Base-by-base conservation (phyloP, 2,113 vertebrate genomes). In the Hemiscyllium ocellatum region DNA sequence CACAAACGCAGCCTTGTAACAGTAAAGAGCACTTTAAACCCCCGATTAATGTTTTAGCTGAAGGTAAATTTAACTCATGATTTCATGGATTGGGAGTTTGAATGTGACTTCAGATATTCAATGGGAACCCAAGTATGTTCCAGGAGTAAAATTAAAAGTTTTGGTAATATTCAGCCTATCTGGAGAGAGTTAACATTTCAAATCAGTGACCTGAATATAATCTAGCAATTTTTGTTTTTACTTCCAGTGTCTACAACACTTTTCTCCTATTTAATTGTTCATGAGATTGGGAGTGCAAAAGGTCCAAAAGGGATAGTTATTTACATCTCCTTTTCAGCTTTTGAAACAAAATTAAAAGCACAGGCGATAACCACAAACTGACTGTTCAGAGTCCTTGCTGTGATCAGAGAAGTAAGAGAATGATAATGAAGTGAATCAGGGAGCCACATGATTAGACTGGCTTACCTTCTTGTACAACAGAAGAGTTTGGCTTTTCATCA, bases 401-500 rank as follows among this genome's bases (percentile, higher is more conserved):
- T 17, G 15, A 47, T 42, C 80, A 42, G 15, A 47, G 42, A 20
- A 42, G 42, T 10, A 42, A 13, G 37, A 22, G 80, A 83, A 42
- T 42, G 19, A 13, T 10, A 47, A 83, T 42, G 2, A 20, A 37
- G 61, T 93, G 61, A 42, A 68, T 66, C 61, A 93, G 15, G 33
- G 12, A 22, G 2, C 20, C 66, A n/a, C 33, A 33, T 19, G 66
- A 61, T 17, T 33, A 20, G 87, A 12, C 52, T 68, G 20, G n/a
- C 89, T 93, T 94, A 98, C 97, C 96, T 94, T 98, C 0, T 0
- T 95, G 50, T 4, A 96, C 96, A 19, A 96, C 96, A 96, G 97
- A 37, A 0, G 96, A 97, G 5, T 68, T 96, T 95, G 96, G 96
- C 95, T 97, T 98, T 96, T 97, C 97, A 96, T 97, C 94, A 96